These are phyloP conservation scores for Mus spicilegus DNA, from an alignment of 2,113 vertebrate genomes.

Conservation along the genomic window DNA sequence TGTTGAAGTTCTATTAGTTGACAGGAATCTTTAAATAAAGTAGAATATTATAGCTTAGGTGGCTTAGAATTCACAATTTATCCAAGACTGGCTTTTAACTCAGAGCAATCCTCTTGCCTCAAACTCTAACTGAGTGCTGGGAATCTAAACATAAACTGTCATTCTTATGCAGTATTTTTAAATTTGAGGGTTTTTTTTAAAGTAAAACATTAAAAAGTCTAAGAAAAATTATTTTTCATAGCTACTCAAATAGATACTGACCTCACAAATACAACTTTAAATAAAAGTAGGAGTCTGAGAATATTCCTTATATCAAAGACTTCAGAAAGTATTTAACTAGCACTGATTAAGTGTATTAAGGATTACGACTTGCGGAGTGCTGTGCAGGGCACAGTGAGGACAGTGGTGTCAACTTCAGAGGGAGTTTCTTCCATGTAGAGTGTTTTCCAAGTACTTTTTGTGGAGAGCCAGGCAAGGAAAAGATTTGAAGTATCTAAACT, in stretches of 20 bases:
- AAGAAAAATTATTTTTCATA: slow-evolving; percentile 6
- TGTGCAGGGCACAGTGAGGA: background rate
- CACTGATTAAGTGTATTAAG: background rate
- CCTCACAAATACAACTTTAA: background rate
- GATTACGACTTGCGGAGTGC: background rate
- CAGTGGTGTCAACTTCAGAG: background rate
- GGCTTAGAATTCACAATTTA: background rate
- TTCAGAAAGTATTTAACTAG: background rate
- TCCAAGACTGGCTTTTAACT: background rate
- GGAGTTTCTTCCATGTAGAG: background rate
- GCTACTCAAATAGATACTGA: background rate
- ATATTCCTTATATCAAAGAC: background rate
- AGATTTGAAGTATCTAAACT: background rate
- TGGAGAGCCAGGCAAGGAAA: background rate
- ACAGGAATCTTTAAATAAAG: background rate
- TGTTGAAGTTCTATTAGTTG: background rate
- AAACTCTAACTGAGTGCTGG: background rate
- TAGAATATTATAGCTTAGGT: background rate
- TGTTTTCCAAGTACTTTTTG: background rate
- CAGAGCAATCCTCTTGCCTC: background rate
- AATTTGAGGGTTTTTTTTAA: background rate
- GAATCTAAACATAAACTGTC: background rate
- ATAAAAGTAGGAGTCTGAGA: background rate
- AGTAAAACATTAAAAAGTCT: background rate
- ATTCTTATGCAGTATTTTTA: background rate